Percentiles rank a stretch among this genome's conserved stretches.
These are phyloP conservation scores for Nymphalis polychloros DNA, from an alignment of 2,888 invertebrate species.

Conservation along the genomic window DNA sequence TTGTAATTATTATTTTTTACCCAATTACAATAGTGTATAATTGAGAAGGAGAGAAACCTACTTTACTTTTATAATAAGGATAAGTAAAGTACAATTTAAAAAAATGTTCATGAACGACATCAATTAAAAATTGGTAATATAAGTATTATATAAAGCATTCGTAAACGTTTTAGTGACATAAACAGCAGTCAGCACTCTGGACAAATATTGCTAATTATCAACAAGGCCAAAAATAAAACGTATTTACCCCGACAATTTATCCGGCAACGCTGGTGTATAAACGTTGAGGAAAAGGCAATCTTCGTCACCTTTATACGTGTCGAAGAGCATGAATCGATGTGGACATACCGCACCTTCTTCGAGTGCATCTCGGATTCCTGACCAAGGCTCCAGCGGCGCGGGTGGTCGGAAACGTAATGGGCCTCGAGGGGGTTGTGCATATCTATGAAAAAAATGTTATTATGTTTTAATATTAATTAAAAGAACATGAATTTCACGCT, in stretches of 20 bases:
- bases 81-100: too few species aligned
- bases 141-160: neutral
- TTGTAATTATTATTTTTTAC: too few species aligned
- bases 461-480: too few species aligned
- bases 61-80: too few species aligned
- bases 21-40: too few species aligned
- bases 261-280: conserved; percentile 83
- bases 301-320: conserved; percentile 84
- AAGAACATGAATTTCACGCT: too few species aligned
- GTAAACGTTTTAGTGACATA: conserved; percentile 8
- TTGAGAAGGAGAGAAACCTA: too few species aligned
- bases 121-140: neutral
- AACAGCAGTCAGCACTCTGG: neutral
- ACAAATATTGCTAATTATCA: conserved; percentile 11
- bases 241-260: conserved; percentile 67
- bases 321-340: conserved; percentile 85
- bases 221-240: neutral
- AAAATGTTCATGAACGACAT: neutral
- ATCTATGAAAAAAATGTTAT: conserved; percentile 47
- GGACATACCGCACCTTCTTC: conserved; percentile 87
- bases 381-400: conserved; percentile 82
- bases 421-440: conserved; percentile 75
- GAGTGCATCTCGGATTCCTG: conserved; percentile 84
- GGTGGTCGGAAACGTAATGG: conserved; percentile 81
- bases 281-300: conserved; percentile 87